Conservation (phyloP, 2,113 vertebrate genomes). For the Xyliphius kryptos region DNA sequence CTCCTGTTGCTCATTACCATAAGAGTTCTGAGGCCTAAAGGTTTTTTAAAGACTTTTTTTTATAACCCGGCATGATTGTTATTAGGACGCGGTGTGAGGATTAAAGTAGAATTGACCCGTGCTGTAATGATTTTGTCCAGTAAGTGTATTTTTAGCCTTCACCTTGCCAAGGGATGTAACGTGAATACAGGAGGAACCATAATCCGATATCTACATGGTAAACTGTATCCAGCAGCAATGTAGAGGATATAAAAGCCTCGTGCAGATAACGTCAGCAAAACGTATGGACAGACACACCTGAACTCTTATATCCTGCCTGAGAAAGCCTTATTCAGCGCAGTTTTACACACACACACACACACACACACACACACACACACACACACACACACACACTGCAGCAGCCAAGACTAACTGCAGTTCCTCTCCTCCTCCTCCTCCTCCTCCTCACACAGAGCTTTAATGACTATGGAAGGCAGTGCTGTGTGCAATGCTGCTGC, state of each 20-base stretch:
- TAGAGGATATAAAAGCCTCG: not conserved
- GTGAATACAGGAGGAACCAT: not conserved
- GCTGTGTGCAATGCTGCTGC: conserved; percentile 17
- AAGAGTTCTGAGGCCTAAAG: too few species aligned
- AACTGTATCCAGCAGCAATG: not conserved
- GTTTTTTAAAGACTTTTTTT: too few species aligned
- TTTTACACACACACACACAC: not conserved
- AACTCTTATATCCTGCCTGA: conserved; percentile 20
- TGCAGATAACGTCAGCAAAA: conserved; percentile 2
- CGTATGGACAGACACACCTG: conserved; percentile 3
- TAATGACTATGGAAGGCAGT: conserved; percentile 32
- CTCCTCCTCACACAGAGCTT: conserved; percentile 42
- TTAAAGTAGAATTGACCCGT: too few species aligned
- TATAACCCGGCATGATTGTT: too few species aligned
- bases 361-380: not conserved
- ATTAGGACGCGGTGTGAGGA: too few species aligned
- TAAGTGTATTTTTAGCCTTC: conserved; percentile 13
- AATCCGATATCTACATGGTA: not conserved
- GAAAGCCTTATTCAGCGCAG: conserved; percentile 16
- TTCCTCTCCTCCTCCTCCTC: conserved; percentile 17
- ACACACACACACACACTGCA: conserved; percentile 30
- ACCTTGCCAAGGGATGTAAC: not conserved
- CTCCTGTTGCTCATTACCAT: too few species aligned
- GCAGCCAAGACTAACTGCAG: conserved; percentile 16
- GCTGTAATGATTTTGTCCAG: not conserved